A percentile compares a stretch with the other conserved stretches of the same genome.
These are phyloP conservation scores for Andrena cerasifolii DNA, from an alignment of 1,140 invertebrate genomes.

Conservation along the genomic window DNA sequence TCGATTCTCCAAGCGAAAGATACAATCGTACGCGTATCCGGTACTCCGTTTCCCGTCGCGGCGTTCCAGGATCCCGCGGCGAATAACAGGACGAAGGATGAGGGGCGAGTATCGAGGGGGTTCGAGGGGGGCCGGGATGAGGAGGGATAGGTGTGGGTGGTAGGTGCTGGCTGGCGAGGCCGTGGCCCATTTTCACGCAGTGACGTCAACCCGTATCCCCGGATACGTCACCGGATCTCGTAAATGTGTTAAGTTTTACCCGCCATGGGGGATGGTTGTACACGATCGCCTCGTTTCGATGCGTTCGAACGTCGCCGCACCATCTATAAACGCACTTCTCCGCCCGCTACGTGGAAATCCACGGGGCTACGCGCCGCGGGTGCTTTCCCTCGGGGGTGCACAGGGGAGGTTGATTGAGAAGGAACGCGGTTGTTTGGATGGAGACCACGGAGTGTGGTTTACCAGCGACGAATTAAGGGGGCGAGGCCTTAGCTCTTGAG, in stretches of 20 bases:
- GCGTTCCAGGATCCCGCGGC: constrained; percentile 58
- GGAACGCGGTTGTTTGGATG: too few species aligned
- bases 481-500: too few species aligned
- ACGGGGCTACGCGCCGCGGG: neutral
- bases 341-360: neutral
- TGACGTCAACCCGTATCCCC: constrained; percentile 70
- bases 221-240: constrained; percentile 67
- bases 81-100: constrained; percentile 64
- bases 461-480: too few species aligned
- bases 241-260: constrained; percentile 67
- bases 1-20: constrained; percentile 27
- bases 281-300: constrained; percentile 38
- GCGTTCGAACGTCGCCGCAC: neutral
- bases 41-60: constrained; percentile 57
- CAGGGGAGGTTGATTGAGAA: too few species aligned
- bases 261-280: constrained; percentile 49
- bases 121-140: neutral
- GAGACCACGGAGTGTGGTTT: too few species aligned
- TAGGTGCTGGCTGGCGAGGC: constrained; percentile 61
- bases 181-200: constrained; percentile 71
- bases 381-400: too few species aligned
- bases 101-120: constrained; percentile 49
- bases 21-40: constrained; percentile 54
- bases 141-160: constrained; percentile 3
- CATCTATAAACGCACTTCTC: too few species aligned